A percentile compares a stretch with the other conserved stretches of the same genome.
phyloP scores from a whole-genome alignment of 2,888 invertebrate genomes.

The Hydraecia micacea region DNA sequence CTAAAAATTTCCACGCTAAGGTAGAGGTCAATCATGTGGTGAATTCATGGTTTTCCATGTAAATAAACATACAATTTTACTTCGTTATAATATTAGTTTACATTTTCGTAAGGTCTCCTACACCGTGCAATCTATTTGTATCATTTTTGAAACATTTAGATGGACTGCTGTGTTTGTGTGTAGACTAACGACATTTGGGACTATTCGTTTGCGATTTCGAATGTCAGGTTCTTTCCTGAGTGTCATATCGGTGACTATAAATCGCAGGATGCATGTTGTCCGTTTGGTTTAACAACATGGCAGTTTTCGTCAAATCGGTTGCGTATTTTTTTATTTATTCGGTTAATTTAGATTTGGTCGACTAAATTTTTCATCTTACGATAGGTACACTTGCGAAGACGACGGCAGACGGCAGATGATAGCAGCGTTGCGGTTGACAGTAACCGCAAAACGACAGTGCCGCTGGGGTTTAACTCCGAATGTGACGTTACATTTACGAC shows the following conservation, averaged over 20 bases:
- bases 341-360: not conserved
- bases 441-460: not conserved
- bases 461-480: not conserved
- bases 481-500: not conserved
- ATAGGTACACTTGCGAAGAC: no score
- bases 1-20: no score
- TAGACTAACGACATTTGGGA: conserved; percentile 21
- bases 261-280: conserved; percentile 37
- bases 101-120: not conserved
- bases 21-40: not conserved
- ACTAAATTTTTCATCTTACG: no score
- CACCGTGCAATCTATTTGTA: not conserved
- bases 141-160: conserved; percentile 8
- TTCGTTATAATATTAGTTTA: not conserved
- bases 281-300: conserved; percentile 3
- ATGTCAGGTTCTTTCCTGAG: conserved; percentile 28
- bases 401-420: not conserved
- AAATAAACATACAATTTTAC: not conserved
- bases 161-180: conserved; percentile 24
- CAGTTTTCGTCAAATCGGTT: conserved; percentile 1
- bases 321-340: not conserved
- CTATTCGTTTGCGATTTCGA: conserved; percentile 35
- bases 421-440: not conserved
- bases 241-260: conserved; percentile 49
- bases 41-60: not conserved